phyloP scores from a whole-genome alignment of 2,888 invertebrate species.

The Tipula confusa region DNA sequence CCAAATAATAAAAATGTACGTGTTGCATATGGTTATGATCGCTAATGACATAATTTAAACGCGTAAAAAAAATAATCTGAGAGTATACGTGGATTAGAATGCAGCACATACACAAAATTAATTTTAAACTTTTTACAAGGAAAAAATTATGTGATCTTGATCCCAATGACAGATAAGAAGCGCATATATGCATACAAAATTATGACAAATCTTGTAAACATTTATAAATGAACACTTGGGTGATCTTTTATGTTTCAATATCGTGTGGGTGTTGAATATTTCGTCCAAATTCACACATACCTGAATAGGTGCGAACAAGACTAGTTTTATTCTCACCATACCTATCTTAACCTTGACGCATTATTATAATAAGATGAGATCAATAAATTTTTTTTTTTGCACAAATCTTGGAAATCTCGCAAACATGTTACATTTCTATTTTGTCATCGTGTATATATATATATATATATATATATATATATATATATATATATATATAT shows the following conservation, averaged over 20 bases:
- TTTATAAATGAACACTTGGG: not conserved
- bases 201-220: not conserved
- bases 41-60: too few species aligned
- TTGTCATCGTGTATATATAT: too few species aligned
- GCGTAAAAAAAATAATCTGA: too few species aligned
- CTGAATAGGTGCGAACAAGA: not conserved
- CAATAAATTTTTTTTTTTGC: not conserved
- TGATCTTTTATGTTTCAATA: not conserved
- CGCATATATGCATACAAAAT: not conserved
- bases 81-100: not conserved
- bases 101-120: not conserved
- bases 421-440: not conserved
- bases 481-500: too few species aligned
- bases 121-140: not conserved
- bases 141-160: not conserved
- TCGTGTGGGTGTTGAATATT: not conserved
- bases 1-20: too few species aligned
- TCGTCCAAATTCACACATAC: not conserved
- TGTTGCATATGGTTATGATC: too few species aligned
- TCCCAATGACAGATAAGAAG: not conserved
- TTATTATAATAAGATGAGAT: not conserved
- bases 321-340: not conserved
- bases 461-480: too few species aligned
- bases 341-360: not conserved
- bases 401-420: not conserved